Evolutionary conservation across 35 echinoderm and acorn worm species (phyloP).

Genomic region (Heliocidaris erythrogramma): DNA sequence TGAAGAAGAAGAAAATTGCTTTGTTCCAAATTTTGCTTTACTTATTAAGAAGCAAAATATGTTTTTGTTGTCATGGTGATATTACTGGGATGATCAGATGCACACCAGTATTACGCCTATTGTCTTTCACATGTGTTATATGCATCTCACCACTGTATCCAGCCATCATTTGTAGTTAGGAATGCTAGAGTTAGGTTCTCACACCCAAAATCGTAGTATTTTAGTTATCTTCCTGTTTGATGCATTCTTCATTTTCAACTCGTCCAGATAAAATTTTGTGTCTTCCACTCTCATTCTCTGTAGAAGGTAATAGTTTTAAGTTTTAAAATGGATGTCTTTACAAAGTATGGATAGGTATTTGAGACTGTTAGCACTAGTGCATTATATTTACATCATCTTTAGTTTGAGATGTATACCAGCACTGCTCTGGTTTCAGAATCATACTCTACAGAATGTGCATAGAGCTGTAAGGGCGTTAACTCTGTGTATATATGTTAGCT

Average conservation of each 20-base stretch:
- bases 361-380: not conserved
- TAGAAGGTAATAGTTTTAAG: not conserved
- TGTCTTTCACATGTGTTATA: conserved; percentile 42
- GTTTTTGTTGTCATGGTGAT: not conserved
- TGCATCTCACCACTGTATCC: conserved; percentile 9
- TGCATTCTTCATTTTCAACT: not conserved
- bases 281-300: conserved; percentile 18
- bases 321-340: not conserved
- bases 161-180: conserved; percentile 20
- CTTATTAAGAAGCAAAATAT: not conserved
- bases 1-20: too few species aligned
- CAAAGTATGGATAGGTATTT: not conserved
- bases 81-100: not conserved
- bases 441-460: not conserved
- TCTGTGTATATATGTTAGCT: not conserved
- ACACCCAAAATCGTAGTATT: not conserved
- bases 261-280: conserved; percentile 1
- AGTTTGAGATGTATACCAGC: not conserved
- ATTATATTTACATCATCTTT: not conserved
- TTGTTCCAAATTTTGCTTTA: too few species aligned
- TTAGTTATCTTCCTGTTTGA: not conserved
- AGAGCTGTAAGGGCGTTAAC: not conserved
- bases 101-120: conserved; percentile 38
- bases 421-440: not conserved
- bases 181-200: not conserved